Percentiles rank a stretch among this genome's conserved stretches.
These are phyloP conservation scores for Drosophila kanekoi DNA, from an alignment of 2,888 invertebrate genomes.

Conservation along the genomic window DNA sequence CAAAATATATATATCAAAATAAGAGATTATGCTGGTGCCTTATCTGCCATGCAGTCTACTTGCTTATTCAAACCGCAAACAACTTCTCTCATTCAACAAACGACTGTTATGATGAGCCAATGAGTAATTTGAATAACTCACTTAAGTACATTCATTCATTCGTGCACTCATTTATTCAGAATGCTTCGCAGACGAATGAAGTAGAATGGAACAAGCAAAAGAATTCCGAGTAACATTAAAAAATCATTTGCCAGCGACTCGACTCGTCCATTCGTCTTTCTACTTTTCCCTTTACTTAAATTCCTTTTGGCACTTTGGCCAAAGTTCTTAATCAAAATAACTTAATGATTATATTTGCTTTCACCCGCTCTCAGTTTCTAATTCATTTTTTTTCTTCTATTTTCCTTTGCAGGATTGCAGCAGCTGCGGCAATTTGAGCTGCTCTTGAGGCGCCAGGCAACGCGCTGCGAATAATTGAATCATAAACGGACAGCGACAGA, in stretches of 20 bases:
- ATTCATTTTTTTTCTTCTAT: slow-evolving; percentile 15
- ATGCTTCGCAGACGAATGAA: slow-evolving; percentile 5
- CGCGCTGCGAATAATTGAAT: slow-evolving; percentile 64
- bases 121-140: slow-evolving; percentile 20
- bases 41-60: background rate
- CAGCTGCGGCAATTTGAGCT: slow-evolving; percentile 63
- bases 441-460: slow-evolving; percentile 57
- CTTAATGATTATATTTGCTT: slow-evolving; percentile 79
- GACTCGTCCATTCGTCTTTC: slow-evolving; percentile 4
- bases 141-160: slow-evolving; percentile 4
- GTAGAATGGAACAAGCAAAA: background rate
- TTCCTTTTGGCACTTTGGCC: slow-evolving; percentile 66
- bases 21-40: slow-evolving; percentile 1
- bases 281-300: slow-evolving; percentile 7
- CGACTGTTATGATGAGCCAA: slow-evolving; percentile 11
- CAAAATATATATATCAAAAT: slow-evolving; percentile 8
- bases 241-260: slow-evolving; percentile 36
- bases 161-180: slow-evolving; percentile 2
- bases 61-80: slow-evolving; percentile 20
- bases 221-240: slow-evolving; percentile 45
- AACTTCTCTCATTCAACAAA: slow-evolving; percentile 9
- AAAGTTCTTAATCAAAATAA: slow-evolving; percentile 80
- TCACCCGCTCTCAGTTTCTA: slow-evolving; percentile 57
- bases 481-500: slow-evolving; percentile 49
- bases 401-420: slow-evolving; percentile 39